Evolutionary conservation across 1,140 invertebrate genomes (phyloP).

Genomic region (Drosophila lini): DNA sequence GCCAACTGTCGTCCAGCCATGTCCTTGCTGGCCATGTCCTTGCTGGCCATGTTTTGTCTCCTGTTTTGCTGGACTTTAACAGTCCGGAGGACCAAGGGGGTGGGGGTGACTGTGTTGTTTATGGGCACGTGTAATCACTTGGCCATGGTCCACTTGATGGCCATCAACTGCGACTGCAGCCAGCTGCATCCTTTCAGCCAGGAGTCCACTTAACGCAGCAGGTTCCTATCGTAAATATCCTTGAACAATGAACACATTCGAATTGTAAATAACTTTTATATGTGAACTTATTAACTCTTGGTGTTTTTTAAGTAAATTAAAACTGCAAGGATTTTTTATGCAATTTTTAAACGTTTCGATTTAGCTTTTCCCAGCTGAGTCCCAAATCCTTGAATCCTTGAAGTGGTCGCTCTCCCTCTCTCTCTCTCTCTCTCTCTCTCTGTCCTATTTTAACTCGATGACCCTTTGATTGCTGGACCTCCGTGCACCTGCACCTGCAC

Average conservation of each 20-base stretch:
- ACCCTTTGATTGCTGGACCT: conserved; percentile 39
- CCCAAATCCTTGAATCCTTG: conserved; percentile 1
- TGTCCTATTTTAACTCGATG: conserved; percentile 17
- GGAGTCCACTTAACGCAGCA: conserved; percentile 14
- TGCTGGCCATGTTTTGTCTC: conserved; percentile 42
- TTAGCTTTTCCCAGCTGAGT: background rate
- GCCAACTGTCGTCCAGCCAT: conserved; percentile 6
- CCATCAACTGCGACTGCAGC: conserved; percentile 35
- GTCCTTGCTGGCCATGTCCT: conserved; percentile 33
- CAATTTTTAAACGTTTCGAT: background rate
- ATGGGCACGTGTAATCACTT: conserved; percentile 75
- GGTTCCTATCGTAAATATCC: conserved; percentile 10
- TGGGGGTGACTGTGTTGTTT: conserved; percentile 54
- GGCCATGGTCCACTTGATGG: conserved; percentile 70
- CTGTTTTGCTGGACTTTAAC: conserved; percentile 47
- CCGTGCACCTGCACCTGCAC: conserved; percentile 22
- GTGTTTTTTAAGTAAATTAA: background rate
- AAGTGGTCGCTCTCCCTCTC: background rate
- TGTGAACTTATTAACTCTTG: background rate
- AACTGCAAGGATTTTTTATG: background rate
- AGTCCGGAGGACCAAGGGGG: conserved; percentile 16
- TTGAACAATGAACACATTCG: conserved; percentile 3
- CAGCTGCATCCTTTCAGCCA: conserved; percentile 6
- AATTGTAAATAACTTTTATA: conserved; percentile 2
- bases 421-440: background rate